Conservation (phyloP, 2,113 vertebrate species). For the Chionis minor region DNA sequence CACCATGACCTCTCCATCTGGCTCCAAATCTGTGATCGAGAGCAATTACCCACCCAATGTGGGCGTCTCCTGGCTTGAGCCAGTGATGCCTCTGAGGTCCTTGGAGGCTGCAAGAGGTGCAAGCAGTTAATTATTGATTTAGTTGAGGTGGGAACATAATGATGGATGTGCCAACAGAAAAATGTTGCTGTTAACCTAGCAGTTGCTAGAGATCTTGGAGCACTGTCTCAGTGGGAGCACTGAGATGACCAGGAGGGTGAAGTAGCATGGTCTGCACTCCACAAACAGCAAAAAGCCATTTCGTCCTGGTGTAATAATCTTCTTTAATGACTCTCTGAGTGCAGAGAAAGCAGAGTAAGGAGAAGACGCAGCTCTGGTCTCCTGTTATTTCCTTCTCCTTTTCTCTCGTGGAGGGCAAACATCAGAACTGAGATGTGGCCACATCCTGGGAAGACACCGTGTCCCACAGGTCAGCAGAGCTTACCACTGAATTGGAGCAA, state of each 20-base stretch:
- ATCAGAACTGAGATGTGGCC: background rate
- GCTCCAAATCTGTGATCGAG: background rate
- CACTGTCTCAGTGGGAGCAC: background rate
- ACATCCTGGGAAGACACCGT: background rate
- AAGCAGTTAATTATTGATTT: background rate
- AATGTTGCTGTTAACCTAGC: background rate
- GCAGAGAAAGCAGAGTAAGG: background rate
- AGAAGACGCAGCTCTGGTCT: background rate
- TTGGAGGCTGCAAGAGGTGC: background rate
- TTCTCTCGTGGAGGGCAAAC: background rate
- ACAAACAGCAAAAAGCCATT: background rate
- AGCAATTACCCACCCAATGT: background rate
- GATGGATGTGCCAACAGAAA: background rate
- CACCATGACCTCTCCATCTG: background rate
- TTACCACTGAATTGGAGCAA: background rate
- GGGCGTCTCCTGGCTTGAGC: background rate
- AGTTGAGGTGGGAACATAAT: background rate
- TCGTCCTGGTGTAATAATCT: background rate
- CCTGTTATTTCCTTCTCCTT: background rate
- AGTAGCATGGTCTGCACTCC: background rate
- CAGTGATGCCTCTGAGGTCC: background rate
- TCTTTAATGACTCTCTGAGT: background rate
- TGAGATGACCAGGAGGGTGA: background rate
- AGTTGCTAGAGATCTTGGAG: background rate
- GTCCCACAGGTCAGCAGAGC: background rate